Conservation (phyloP, 2,113 vertebrate species). For the Elephas maximus region DNA sequence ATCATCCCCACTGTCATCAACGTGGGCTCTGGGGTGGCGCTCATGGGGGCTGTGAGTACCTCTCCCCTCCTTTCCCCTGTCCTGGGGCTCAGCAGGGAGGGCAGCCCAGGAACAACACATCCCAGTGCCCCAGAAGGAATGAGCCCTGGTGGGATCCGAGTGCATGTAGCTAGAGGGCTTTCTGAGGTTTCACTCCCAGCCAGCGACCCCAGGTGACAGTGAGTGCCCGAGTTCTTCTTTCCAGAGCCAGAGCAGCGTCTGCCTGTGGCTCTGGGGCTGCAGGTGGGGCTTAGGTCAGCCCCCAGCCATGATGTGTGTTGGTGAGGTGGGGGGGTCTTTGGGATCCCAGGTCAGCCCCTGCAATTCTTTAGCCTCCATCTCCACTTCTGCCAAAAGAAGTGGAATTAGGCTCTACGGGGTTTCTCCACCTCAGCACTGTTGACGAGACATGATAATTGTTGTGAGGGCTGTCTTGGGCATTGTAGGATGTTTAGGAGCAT, state of each 20-base stretch:
- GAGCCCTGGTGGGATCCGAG: not conserved
- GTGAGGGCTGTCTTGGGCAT: not conserved
- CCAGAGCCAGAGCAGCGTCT: not conserved
- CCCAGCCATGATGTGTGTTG: not conserved
- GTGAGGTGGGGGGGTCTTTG: not conserved
- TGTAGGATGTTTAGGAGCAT: not conserved
- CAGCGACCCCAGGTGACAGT: not conserved
- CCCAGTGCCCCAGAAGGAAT: not conserved
- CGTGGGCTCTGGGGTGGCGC: constrained; percentile 94
- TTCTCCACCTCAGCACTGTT: not conserved
- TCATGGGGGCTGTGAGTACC: constrained; percentile 96
- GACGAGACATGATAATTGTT: not conserved
- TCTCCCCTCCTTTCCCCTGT: not conserved
- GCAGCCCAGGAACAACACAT: accelerated
- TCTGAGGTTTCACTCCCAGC: not conserved
- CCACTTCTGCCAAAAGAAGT: not conserved
- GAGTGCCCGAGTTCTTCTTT: not conserved
- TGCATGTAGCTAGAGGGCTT: not conserved
- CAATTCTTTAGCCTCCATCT: not conserved
- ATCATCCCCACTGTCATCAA: constrained; percentile 97
- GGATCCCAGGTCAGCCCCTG: not conserved
- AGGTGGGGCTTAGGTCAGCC: not conserved
- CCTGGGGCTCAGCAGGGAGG: too few species aligned
- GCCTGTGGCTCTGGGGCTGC: not conserved
- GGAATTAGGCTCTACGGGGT: not conserved